phyloP scores from a whole-genome alignment of 2,888 invertebrate species.

The Thecophora atra region DNA sequence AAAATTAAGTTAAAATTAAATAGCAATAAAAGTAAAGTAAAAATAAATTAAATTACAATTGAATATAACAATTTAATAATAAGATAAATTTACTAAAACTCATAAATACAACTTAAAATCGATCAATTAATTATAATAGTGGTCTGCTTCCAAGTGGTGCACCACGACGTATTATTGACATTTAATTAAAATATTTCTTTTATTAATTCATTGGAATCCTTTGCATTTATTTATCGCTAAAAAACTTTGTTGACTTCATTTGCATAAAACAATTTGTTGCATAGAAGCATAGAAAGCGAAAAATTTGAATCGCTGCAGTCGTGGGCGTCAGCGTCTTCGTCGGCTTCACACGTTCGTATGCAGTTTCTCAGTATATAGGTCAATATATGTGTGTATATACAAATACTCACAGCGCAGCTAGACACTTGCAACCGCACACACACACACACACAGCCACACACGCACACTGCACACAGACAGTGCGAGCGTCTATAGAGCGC shows the following conservation, averaged over 20 bases:
- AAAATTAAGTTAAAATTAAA: too few relatives aligned
- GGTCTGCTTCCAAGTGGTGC: too few relatives aligned
- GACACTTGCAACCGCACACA: too few relatives aligned
- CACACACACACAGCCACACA: slow-evolving; percentile 13
- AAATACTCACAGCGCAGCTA: slow-evolving; percentile 1
- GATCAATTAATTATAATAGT: too few relatives aligned
- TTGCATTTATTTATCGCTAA: neutral
- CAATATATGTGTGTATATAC: slow-evolving; percentile 20
- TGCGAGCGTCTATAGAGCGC: neutral
- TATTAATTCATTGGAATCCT: too few relatives aligned
- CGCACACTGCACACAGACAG: neutral
- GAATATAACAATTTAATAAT: too few relatives aligned
- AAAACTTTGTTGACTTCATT: neutral
- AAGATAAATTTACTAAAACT: too few relatives aligned
- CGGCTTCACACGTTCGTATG: slow-evolving; percentile 21
- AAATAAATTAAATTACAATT: too few relatives aligned
- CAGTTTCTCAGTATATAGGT: slow-evolving; percentile 34
- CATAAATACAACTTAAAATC: neutral
- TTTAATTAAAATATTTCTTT: neutral
- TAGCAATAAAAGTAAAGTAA: too few relatives aligned
- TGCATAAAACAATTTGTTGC: neutral
- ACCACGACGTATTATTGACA: slow-evolving; percentile 14
- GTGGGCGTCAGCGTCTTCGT: too few relatives aligned
- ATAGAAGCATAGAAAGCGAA: too few relatives aligned
- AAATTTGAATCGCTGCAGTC: too few relatives aligned